A percentile compares a stretch with the other conserved stretches of the same genome.
phyloP scores from a whole-genome alignment of 2,113 vertebrate species.

The Puffinus mauretanicus region DNA sequence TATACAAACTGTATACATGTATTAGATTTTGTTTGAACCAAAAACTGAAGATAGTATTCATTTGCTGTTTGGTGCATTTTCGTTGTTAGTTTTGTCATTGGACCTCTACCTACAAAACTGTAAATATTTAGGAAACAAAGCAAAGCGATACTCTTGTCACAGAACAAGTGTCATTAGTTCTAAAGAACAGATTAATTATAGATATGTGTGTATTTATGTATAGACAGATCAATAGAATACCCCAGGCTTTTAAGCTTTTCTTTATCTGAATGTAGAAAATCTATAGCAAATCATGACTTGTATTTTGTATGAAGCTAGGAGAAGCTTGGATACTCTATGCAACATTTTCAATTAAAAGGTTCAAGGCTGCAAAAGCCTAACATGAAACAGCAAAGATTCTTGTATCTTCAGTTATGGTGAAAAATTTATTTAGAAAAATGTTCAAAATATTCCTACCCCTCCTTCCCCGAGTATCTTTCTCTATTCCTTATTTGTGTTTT shows the following conservation, averaged over 20 bases:
- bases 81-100: conserved; percentile 30
- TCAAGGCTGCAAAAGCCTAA: conserved; percentile 1
- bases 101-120: background rate
- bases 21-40: conserved; percentile 60
- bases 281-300: background rate
- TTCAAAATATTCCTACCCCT: conserved; percentile 49
- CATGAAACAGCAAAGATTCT: conserved; percentile 74
- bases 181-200: conserved; percentile 36
- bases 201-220: background rate
- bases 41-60: conserved; percentile 75
- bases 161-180: background rate
- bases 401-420: conserved; percentile 76
- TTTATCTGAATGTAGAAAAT: conserved; percentile 39
- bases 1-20: conserved; percentile 43
- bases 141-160: background rate
- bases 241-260: conserved; percentile 10
- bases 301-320: background rate
- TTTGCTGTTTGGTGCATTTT: conserved; percentile 73
- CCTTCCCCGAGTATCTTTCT: conserved; percentile 67
- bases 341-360: background rate
- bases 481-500: conserved; percentile 74
- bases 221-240: background rate
- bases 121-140: conserved; percentile 31
- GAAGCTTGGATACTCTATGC: background rate
- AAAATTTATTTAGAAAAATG: conserved; percentile 14